These are phyloP conservation scores for Odobenus rosmarus DNA, from an alignment of 2,113 vertebrate genomes.

Conservation along the genomic window DNA sequence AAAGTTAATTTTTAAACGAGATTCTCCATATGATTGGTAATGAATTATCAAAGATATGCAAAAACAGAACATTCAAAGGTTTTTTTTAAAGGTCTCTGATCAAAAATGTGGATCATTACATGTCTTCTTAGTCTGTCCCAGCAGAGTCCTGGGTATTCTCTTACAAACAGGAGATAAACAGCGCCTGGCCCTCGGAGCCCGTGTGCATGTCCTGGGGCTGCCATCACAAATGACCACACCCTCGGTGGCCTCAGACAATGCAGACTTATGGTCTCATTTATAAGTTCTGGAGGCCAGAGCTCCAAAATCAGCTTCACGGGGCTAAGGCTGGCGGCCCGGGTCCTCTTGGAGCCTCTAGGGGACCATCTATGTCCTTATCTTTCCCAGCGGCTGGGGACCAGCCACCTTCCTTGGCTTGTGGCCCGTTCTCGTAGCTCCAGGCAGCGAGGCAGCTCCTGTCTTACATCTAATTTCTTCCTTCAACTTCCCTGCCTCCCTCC, in stretches of 20 bases:
- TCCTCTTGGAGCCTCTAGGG: not conserved
- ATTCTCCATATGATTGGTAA: not conserved
- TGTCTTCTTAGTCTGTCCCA: not conserved
- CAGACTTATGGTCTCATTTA: not conserved
- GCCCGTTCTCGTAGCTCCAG: not conserved
- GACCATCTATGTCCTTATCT: not conserved
- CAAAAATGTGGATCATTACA: not conserved
- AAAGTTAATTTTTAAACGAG: not conserved
- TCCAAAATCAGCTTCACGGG: not conserved
- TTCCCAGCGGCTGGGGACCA: accelerated
- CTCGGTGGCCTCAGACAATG: accelerated
- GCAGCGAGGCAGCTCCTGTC: not conserved
- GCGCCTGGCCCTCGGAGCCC: no score
- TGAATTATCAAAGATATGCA: not conserved
- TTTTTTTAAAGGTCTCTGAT: not conserved
- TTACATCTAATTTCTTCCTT: not conserved
- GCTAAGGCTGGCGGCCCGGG: not conserved
- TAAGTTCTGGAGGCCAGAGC: not conserved
- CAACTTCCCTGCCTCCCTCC: not conserved
- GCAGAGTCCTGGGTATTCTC: not conserved
- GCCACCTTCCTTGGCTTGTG: not conserved
- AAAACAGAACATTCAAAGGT: not conserved
- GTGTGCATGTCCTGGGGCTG: no score
- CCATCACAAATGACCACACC: not conserved
- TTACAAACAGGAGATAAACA: not conserved